phyloP scores from a whole-genome alignment of 92 coral and sea anemone genomes.

The Zoanthus sansibaricus region DNA sequence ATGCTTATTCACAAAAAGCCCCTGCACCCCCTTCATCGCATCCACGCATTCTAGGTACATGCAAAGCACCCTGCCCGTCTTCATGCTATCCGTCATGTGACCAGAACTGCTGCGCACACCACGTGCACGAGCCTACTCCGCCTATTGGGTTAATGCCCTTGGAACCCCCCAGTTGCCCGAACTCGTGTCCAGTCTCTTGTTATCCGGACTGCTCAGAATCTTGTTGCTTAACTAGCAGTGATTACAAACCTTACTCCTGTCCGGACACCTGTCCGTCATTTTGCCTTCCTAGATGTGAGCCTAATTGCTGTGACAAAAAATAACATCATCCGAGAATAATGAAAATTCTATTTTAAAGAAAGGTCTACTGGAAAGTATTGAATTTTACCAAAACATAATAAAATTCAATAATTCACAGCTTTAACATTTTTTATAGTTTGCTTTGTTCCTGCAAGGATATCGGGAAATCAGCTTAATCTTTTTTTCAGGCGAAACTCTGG shows the following conservation, averaged over 20 bases:
- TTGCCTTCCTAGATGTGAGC: constrained; percentile 28
- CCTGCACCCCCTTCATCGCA: not conserved
- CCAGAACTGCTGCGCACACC: constrained; percentile 37
- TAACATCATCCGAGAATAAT: not conserved
- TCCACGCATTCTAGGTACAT: not conserved
- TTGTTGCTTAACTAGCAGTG: not conserved
- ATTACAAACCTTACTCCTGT: constrained; percentile 12
- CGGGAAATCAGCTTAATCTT: no score
- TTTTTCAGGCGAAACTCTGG: no score
- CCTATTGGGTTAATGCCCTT: constrained; percentile 32
- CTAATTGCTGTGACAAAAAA: constrained; percentile 40
- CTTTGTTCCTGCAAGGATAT: no score
- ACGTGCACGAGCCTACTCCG: constrained; percentile 43
- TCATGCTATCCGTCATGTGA: constrained; percentile 35
- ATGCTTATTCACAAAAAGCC: not conserved
- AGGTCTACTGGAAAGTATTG: no score
- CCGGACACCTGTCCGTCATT: constrained; percentile 21
- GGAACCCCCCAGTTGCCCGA: constrained; percentile 25
- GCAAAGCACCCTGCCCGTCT: constrained; percentile 23
- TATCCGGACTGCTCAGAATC: constrained; percentile 26
- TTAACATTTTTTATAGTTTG: no score
- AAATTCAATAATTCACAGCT: no score
- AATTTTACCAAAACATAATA: no score
- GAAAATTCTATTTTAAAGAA: no score
- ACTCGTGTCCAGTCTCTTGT: constrained; percentile 19